Conservation (phyloP, 2,888 invertebrate genomes). For the Agrochola lota region DNA sequence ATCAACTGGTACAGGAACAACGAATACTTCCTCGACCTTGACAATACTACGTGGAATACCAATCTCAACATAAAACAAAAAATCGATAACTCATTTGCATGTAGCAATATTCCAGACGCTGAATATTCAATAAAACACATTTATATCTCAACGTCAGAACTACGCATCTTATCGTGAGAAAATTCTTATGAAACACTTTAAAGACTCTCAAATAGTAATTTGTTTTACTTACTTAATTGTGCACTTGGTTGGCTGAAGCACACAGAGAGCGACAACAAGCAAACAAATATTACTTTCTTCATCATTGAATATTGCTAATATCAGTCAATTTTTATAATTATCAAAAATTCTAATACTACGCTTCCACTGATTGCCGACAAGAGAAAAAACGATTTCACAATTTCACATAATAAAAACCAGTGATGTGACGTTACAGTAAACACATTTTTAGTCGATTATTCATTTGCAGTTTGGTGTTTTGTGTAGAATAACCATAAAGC, state of each 20-base stretch:
- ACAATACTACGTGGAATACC: constrained; percentile 38
- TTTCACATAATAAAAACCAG: constrained; percentile 52
- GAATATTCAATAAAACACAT: constrained; percentile 14
- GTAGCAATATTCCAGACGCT: constrained; percentile 10
- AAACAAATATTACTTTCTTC: constrained; percentile 84
- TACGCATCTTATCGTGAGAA: constrained; percentile 76
- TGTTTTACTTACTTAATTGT: constrained; percentile 73
- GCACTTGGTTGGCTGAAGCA: constrained; percentile 75
- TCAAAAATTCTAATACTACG: constrained; percentile 62
- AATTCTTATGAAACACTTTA: constrained; percentile 73
- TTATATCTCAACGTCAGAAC: constrained; percentile 49
- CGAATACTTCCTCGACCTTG: constrained; percentile 62
- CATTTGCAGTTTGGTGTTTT: background rate
- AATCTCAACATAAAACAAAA: constrained; percentile 6
- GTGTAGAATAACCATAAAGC: background rate
- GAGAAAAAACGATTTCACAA: constrained; percentile 65
- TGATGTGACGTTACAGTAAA: constrained; percentile 44
- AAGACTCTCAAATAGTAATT: constrained; percentile 53
- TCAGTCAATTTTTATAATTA: constrained; percentile 59
- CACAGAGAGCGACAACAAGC: constrained; percentile 80
- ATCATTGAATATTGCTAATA: constrained; percentile 70
- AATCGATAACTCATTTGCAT: constrained; percentile 39
- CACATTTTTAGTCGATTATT: constrained; percentile 57
- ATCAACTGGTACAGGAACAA: constrained; percentile 41
- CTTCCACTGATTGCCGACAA: constrained; percentile 68